Evolutionary conservation across 2,888 invertebrate species (phyloP).

Genomic region (Papilio protenor): DNA sequence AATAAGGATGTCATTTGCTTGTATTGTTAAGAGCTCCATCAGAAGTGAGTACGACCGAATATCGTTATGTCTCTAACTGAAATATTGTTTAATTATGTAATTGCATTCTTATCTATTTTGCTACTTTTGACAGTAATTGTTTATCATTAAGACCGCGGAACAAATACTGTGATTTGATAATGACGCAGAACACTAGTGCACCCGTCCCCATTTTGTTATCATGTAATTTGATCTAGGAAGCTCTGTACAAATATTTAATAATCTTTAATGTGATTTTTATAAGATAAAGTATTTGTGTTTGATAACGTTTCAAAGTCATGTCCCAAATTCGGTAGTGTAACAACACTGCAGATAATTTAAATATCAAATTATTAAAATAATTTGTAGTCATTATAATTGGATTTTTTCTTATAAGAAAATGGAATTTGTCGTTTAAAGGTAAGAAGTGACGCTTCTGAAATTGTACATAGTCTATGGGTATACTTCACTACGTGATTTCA

Average conservation of each 20-base stretch:
- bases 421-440: no score
- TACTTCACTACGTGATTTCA: no score
- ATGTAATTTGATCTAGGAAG: conserved; percentile 13
- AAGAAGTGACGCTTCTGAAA: no score
- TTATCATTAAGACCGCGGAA: conserved; percentile 29
- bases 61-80: neutral
- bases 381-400: no score
- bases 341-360: neutral
- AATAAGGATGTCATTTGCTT: neutral
- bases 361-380: no score
- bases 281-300: conserved; percentile 49
- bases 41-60: neutral
- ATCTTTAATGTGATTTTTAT: conserved; percentile 5
- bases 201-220: conserved; percentile 2
- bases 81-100: conserved; percentile 2
- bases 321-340: conserved; percentile 12
- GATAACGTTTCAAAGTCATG: conserved; percentile 5
- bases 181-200: neutral
- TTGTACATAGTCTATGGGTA: no score
- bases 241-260: conserved; percentile 18
- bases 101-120: conserved; percentile 13
- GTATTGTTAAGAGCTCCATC: neutral
- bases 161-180: conserved; percentile 12
- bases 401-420: no score
- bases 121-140: conserved; percentile 9